phyloP scores from a whole-genome alignment of 2,797 vertebrate species.

The Lacerta bilineata region DNA sequence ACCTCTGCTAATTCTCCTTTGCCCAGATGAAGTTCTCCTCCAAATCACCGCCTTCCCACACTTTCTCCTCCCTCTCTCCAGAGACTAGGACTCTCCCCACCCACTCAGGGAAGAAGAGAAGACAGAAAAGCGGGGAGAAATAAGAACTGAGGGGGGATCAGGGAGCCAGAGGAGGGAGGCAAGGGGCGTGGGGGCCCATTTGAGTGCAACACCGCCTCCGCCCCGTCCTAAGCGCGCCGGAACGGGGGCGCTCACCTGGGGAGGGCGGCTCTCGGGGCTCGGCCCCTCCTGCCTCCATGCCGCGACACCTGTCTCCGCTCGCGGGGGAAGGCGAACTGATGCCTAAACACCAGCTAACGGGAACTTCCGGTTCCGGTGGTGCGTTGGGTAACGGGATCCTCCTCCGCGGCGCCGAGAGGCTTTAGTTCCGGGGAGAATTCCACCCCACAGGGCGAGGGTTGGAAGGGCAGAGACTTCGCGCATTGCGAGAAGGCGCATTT shows the following conservation, averaged over 20 bases:
- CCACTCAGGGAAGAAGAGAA: too few relatives aligned
- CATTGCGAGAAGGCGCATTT: background rate
- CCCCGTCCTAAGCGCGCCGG: too few relatives aligned
- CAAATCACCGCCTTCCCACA: too few relatives aligned
- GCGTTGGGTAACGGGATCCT: accelerated
- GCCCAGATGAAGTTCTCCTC: too few relatives aligned
- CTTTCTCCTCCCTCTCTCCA: too few relatives aligned
- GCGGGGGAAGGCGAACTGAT: background rate
- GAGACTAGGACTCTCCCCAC: background rate
- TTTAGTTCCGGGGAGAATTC: conserved; percentile 29
- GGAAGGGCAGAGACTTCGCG: background rate
- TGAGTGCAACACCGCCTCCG: background rate
- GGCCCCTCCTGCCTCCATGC: background rate
- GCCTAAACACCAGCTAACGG: too few relatives aligned
- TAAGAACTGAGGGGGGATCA: background rate
- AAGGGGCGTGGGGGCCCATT: background rate
- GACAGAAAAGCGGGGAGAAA: background rate
- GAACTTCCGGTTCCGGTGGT: conserved; percentile 27
- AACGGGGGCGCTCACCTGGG: background rate
- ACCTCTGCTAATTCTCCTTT: too few relatives aligned
- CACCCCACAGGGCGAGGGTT: accelerated
- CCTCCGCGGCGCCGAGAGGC: background rate
- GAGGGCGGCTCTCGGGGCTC: background rate
- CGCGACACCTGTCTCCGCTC: too few relatives aligned
- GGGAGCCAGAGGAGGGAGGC: too few relatives aligned